A percentile compares a stretch with the other conserved stretches of the same genome.
These are phyloP conservation scores for Octonoba sinensis DNA, from an alignment of 2,888 invertebrate species.

Conservation along the genomic window DNA sequence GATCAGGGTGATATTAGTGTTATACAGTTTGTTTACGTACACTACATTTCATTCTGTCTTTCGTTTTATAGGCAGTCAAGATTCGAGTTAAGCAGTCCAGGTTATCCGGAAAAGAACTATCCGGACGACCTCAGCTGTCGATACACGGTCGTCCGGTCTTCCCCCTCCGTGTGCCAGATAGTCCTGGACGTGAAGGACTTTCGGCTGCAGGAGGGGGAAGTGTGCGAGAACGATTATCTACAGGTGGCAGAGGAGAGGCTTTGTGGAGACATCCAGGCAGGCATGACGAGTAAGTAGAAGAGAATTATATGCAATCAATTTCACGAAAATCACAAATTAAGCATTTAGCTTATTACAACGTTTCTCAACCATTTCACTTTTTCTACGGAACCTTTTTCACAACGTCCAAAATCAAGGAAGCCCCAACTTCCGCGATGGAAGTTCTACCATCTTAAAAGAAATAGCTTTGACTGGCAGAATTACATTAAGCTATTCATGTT, in stretches of 20 bases:
- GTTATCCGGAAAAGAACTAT: slow-evolving; percentile 65
- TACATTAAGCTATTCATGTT: no score
- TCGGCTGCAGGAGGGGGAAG: slow-evolving; percentile 63
- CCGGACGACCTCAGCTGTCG: slow-evolving; percentile 64
- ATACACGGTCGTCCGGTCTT: slow-evolving; percentile 60
- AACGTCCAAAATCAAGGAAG: no score
- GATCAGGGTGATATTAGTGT: no score
- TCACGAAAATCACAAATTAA: no score
- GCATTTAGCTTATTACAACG: no score
- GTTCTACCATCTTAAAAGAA: no score
- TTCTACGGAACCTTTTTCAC: no score
- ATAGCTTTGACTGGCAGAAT: no score
- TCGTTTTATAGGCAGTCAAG: neutral
- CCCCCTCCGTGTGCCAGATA: slow-evolving; percentile 65
- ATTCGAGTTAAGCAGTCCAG: slow-evolving; percentile 64
- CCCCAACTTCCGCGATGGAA: no score
- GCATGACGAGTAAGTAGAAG: slow-evolving; percentile 54
- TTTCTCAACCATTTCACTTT: no score
- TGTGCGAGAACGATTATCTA: slow-evolving; percentile 67
- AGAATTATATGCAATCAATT: no score
- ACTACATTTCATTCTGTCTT: neutral
- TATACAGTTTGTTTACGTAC: neutral
- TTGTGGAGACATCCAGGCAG: slow-evolving; percentile 65
- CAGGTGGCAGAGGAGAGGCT: slow-evolving; percentile 66
- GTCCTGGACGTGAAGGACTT: slow-evolving; percentile 66